These are phyloP conservation scores for Geotria australis DNA, from an alignment of 2,797 vertebrate species.

Conservation along the genomic window DNA sequence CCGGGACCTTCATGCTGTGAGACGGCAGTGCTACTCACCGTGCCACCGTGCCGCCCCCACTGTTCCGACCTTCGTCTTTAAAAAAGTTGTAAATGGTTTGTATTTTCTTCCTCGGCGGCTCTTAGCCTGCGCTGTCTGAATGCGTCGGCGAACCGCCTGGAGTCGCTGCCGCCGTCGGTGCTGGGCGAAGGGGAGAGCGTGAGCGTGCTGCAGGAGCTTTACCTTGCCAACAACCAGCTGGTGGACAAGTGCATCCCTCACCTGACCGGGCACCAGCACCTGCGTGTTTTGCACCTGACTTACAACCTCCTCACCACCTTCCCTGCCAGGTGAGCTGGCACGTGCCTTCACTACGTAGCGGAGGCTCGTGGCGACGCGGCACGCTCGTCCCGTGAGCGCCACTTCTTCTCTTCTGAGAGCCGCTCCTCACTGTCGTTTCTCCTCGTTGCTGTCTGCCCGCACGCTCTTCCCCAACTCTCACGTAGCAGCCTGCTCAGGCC, in stretches of 20 bases:
- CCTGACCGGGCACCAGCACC: conserved; percentile 42
- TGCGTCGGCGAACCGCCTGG: conserved; percentile 56
- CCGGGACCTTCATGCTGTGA: too few species aligned
- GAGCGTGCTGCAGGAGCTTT: conserved; percentile 63
- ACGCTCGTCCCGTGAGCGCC: too few species aligned
- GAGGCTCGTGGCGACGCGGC: too few species aligned
- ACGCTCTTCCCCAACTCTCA: too few species aligned
- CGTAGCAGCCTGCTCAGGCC: too few species aligned
- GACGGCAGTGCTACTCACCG: too few species aligned
- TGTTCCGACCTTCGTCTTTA: not conserved
- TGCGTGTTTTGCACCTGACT: conserved; percentile 57
- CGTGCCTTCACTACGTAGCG: too few species aligned
- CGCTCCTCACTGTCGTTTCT: too few species aligned
- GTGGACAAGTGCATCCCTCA: conserved; percentile 51
- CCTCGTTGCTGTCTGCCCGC: too few species aligned
- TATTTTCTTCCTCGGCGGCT: not conserved
- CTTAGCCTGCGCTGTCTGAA: conserved; percentile 69
- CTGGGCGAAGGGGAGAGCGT: conserved; percentile 46
- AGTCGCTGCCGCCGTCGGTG: conserved; percentile 32
- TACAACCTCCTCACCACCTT: conserved; percentile 68
- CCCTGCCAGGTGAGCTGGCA: conserved; percentile 42
- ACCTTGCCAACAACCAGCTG: conserved; percentile 51
- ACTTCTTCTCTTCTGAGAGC: too few species aligned
- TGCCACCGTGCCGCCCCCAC: too few species aligned
- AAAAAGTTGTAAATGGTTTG: not conserved